These are phyloP conservation scores for Anthrax anthrax DNA, from an alignment of 2,888 invertebrate species.

Conservation along the genomic window DNA sequence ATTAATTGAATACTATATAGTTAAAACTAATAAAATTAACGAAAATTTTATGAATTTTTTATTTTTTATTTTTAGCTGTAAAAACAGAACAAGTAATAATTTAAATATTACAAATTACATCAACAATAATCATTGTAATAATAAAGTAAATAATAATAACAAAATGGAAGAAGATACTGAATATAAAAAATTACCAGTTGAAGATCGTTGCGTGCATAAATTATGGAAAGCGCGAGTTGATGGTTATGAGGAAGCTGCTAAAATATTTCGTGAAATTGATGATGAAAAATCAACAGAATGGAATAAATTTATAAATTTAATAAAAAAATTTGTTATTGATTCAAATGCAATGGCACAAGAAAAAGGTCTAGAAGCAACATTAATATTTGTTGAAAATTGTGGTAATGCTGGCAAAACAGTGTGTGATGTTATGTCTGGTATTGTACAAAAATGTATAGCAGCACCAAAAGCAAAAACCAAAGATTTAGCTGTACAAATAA, in stretches of 20 bases:
- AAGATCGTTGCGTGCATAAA: conserved; percentile 87
- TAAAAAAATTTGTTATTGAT: conserved; percentile 90
- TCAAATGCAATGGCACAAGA: conserved; percentile 93
- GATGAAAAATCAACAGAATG: conserved; percentile 93
- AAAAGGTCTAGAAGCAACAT: conserved; percentile 82
- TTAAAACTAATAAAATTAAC: no score
- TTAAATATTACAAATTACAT: no score
- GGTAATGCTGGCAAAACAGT: conserved; percentile 74
- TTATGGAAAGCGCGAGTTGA: conserved; percentile 89
- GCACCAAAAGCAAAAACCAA: conserved; percentile 83
- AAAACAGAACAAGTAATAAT: no score
- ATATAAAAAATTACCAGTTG: conserved; percentile 72
- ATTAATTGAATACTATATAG: no score
- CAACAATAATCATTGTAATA: no score
- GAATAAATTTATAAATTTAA: conserved; percentile 74
- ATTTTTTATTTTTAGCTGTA: no score
- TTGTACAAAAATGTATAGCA: conserved; percentile 84
- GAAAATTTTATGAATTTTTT: no score
- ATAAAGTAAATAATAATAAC: not conserved
- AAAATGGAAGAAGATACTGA: conserved; percentile 74
- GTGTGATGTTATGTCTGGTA: conserved; percentile 75
- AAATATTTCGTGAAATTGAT: conserved; percentile 71
- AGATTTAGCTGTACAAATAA: conserved; percentile 77
- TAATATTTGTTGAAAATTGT: conserved; percentile 85
- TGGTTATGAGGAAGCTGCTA: conserved; percentile 88